Evolutionary conservation across 2,888 invertebrate species (phyloP), one percentile per base, ranked within the genome.

Genomic region (Lasioglossum villosulum): DNA sequence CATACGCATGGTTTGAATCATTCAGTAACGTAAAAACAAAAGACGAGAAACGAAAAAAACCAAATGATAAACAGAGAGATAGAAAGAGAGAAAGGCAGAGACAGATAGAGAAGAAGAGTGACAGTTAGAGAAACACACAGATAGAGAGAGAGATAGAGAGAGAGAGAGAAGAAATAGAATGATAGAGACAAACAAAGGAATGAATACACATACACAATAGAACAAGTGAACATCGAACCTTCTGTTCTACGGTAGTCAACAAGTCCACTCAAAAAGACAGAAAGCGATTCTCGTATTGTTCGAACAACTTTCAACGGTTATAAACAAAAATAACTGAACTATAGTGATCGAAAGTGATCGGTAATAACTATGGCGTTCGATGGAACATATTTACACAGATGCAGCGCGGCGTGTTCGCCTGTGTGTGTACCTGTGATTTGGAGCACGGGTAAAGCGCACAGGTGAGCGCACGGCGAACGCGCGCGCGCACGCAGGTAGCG

Each of bases 221-320:
- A 68, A 75, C 12, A 90, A 89, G 81, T 89, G 83, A 90, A 90
- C 90, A 89, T 89, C 81, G 84, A 89, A 85, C 84, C 82, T 86
- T 90, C 84, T 86, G 75, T 84, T 89, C 89, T 86, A 87, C 83
- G 86, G 89, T 86, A 88, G 83, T 89, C 89, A 30, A 87, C 89
- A 90, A 86, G 81, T 88, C 81, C 88, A 86, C 82, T 84, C 66
- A 82, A 76, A 63, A 87, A 84, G 75, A 82, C 86, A 78, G 80
- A 88, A 90, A 89, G 90, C 90, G 72, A 27, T 85, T 82, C 27
- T 27, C 27, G 71, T 63, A 72, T 70, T 72, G 74, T 70, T 16
- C 16, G 59, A 71, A 80, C 68, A 73, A 78, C 42, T 88, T 52
- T 82, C 68, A 75, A 72, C 83, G 83, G 48, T 27, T 72, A 66